Conservation (phyloP, 2,888 invertebrate species). For the Danaus chrysippus region DNA sequence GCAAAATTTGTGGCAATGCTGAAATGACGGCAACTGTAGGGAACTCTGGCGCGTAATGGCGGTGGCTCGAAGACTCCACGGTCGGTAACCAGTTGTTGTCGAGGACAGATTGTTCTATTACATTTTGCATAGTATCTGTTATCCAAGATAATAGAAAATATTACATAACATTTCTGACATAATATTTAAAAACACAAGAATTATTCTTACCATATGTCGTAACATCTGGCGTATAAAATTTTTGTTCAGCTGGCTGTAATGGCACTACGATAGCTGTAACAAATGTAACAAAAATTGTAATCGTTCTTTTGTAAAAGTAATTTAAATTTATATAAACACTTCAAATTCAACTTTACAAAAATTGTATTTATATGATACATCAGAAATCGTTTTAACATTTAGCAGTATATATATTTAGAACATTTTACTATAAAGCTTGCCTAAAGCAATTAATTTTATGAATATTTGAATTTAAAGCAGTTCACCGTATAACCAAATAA, state of each 20-base stretch:
- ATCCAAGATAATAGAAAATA: conserved; percentile 21
- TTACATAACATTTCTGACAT: background rate
- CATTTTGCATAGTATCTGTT: conserved; percentile 73
- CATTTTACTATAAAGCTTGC: background rate
- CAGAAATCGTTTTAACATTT: too few species aligned
- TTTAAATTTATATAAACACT: background rate
- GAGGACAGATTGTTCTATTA: conserved; percentile 74
- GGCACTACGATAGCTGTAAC: conserved; percentile 65
- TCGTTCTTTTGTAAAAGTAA: background rate
- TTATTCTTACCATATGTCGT: conserved; percentile 65
- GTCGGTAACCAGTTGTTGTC: conserved; percentile 76
- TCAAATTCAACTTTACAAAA: too few species aligned
- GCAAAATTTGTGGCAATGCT: conserved; percentile 45
- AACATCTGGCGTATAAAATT: conserved; percentile 70
- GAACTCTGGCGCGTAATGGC: conserved; percentile 47
- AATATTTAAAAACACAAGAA: conserved; percentile 6
- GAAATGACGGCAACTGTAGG: conserved; percentile 47
- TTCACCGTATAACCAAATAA: background rate
- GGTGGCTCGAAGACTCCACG: conserved; percentile 62
- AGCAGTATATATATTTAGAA: background rate
- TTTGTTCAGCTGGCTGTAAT: conserved; percentile 71
- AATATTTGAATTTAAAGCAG: background rate
- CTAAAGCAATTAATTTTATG: conserved; percentile 8
- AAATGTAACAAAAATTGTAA: conserved; percentile 36
- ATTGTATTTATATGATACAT: too few species aligned